Evolutionary conservation across 1,140 invertebrate species (phyloP).

Genomic region (Drosophila carrolli): DNA sequence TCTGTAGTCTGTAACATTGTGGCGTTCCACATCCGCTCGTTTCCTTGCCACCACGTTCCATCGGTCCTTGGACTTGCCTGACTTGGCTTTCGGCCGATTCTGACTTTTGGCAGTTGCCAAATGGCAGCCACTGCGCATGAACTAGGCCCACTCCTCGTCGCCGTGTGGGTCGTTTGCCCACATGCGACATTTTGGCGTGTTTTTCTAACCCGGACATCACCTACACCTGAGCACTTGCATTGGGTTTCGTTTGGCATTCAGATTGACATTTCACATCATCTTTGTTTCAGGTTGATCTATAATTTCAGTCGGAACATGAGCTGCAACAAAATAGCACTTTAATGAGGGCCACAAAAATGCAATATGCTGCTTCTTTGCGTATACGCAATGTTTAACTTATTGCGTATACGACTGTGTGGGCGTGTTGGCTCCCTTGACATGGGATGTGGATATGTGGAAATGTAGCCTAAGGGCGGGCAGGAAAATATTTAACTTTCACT

Average conservation of each 20-base stretch:
- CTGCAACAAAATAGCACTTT: slow-evolving; percentile 24
- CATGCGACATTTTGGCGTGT: slow-evolving; percentile 34
- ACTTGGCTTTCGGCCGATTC: background rate
- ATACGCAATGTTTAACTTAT: slow-evolving; percentile 22
- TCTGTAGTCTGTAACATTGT: slow-evolving; percentile 21
- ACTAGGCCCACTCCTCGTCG: slow-evolving; percentile 31
- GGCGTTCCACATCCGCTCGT: slow-evolving; percentile 40
- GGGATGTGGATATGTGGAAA: slow-evolving; percentile 10
- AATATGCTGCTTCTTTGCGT: slow-evolving; percentile 27
- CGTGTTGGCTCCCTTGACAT: slow-evolving; percentile 12
- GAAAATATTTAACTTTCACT: slow-evolving; percentile 54
- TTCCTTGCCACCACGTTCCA: slow-evolving; percentile 55
- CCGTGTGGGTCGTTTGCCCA: slow-evolving; percentile 13
- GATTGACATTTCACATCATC: slow-evolving; percentile 19
- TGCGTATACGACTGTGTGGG: slow-evolving; percentile 5
- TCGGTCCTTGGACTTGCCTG: slow-evolving; percentile 12
- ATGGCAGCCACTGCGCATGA: slow-evolving; percentile 36
- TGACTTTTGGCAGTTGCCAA: slow-evolving; percentile 48
- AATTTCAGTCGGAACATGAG: slow-evolving; percentile 20
- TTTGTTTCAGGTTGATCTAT: slow-evolving; percentile 1
- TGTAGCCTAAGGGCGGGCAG: slow-evolving; percentile 7
- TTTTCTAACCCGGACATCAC: slow-evolving; percentile 14
- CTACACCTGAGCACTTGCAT: background rate
- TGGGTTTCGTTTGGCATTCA: slow-evolving; percentile 6
- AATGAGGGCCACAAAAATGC: slow-evolving; percentile 18